Conservation (phyloP, 2,113 vertebrate species). For the Phaethon lepturus region DNA sequence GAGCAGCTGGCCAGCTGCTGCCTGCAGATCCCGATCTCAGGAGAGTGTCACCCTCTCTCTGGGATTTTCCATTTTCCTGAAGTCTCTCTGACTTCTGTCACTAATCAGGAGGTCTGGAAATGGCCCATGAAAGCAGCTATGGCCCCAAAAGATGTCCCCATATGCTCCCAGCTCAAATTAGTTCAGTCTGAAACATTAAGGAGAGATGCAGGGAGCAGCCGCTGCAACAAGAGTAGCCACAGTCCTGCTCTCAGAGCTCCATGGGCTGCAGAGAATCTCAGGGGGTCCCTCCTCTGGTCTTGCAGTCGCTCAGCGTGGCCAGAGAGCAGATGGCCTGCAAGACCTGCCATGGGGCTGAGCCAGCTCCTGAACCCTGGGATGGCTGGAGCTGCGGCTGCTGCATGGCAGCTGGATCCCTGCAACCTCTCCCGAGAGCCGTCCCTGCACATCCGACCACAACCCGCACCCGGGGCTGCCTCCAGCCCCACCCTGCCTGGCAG, state of each 20-base stretch:
- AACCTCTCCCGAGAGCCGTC: neutral
- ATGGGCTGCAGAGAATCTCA: neutral
- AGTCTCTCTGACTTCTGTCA: conserved; percentile 54
- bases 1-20: conserved; percentile 45
- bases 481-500: neutral
- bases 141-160: conserved; percentile 34
- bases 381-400: neutral
- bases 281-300: neutral
- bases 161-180: conserved; percentile 64
- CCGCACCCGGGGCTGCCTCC: neutral
- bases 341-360: neutral
- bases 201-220: conserved; percentile 9
- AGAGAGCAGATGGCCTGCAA: neutral
- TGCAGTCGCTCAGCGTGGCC: neutral
- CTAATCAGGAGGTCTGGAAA: conserved; percentile 61
- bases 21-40: conserved; percentile 11
- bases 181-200: conserved; percentile 59
- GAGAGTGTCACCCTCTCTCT: conserved; percentile 32
- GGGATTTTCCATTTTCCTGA: conserved; percentile 55
- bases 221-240: neutral
- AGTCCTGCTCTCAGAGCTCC: neutral
- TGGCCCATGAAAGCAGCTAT: conserved; percentile 42
- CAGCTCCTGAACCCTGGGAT: rapidly evolving
- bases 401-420: rapidly evolving
- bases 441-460: neutral